Conservation (phyloP, 1,140 invertebrate genomes). For the Piezodorus guildinii region DNA sequence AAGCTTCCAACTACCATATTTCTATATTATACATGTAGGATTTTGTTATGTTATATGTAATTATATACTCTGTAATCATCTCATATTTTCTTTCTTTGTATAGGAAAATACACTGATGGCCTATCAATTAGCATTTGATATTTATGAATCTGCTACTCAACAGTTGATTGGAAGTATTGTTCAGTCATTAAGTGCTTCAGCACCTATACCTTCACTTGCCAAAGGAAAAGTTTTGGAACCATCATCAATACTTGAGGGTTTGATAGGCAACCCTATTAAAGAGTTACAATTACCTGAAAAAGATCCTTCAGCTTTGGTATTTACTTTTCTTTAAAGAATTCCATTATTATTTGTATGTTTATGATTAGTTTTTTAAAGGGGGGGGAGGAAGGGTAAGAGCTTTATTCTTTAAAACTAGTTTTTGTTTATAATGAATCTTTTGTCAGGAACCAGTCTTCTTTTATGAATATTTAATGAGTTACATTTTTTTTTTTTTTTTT, state of each 20-base stretch:
- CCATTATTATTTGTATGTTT: too few species aligned
- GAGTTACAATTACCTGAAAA: not conserved
- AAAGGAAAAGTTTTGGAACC: constrained; percentile 44
- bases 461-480: too few species aligned
- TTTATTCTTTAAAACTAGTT: too few species aligned
- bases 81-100: constrained; percentile 29
- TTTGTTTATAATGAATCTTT: too few species aligned
- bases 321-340: not conserved
- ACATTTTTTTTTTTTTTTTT: too few species aligned
- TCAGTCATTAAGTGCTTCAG: constrained; percentile 67
- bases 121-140: constrained; percentile 97
- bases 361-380: too few species aligned
- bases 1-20: too few species aligned
- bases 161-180: constrained; percentile 86
- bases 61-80: not conserved
- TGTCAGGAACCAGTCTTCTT: too few species aligned
- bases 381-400: too few species aligned
- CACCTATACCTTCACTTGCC: constrained; percentile 65
- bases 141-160: constrained; percentile 98
- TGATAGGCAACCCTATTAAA: not conserved
- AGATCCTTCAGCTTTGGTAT: not conserved
- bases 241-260: constrained; percentile 26
- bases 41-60: not conserved
- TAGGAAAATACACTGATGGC: constrained; percentile 71
- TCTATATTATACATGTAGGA: not conserved